Conservation (phyloP, 2,797 vertebrate species). For the Botia almorhae region DNA sequence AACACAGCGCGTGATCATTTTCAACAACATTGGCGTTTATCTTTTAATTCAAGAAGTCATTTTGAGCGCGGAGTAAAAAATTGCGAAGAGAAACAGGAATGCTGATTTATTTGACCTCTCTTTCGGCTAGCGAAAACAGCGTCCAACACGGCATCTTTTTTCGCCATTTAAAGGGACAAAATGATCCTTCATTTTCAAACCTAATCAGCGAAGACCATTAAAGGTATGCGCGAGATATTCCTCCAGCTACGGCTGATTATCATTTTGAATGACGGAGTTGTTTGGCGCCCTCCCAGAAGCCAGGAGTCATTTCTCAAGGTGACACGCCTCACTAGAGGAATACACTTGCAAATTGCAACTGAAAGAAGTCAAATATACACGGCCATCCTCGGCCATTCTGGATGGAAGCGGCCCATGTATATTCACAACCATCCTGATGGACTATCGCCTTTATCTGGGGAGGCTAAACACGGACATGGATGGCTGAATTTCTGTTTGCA, state of each 20-base stretch:
- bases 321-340: conserved; percentile 89
- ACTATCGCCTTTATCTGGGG: conserved; percentile 77
- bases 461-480: conserved; percentile 79
- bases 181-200: conserved; percentile 93
- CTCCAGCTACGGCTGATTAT: conserved; percentile 89
- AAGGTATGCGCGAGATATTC: conserved; percentile 85
- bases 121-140: conserved; percentile 85
- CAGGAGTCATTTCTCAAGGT: conserved; percentile 92
- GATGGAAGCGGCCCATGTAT: conserved; percentile 82
- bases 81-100: conserved; percentile 64
- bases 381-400: conserved; percentile 75
- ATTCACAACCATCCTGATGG: conserved; percentile 76
- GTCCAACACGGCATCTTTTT: conserved; percentile 78
- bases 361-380: conserved; percentile 90
- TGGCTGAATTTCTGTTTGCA: conserved; percentile 81
- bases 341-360: conserved; percentile 83
- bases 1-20: conserved; percentile 16
- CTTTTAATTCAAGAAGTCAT: conserved; percentile 47
- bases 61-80: conserved; percentile 49
- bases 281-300: conserved; percentile 85
- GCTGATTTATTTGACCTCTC: conserved; percentile 78
- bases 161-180: conserved; percentile 86
- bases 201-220: conserved; percentile 96
- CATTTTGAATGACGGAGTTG: conserved; percentile 91
- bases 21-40: conserved; percentile 37